A percentile compares a stretch with the other conserved stretches of the same genome.
phyloP scores from a whole-genome alignment of 2,113 vertebrate species.

The Rhabdomys dilectus region DNA sequence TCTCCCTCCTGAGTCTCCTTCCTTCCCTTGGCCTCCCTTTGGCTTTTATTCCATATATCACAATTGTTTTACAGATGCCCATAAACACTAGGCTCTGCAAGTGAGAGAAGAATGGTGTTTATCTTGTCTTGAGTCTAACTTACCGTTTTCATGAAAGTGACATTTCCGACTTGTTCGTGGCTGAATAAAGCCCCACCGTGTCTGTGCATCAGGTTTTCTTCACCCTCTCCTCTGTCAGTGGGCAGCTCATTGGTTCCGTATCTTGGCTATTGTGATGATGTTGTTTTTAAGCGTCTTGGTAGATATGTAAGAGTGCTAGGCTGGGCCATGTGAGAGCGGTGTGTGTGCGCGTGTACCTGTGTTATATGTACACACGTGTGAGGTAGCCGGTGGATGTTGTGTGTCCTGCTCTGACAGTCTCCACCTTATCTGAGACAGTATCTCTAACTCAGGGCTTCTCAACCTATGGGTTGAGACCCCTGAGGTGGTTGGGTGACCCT shows the following conservation, averaged over 20 bases:
- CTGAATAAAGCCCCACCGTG: neutral
- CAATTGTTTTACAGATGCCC: neutral
- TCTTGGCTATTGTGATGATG: neutral
- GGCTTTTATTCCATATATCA: neutral
- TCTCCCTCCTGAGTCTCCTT: neutral
- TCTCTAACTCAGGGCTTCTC: neutral
- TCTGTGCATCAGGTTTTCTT: neutral
- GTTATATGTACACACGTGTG: neutral
- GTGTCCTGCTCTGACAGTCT: neutral
- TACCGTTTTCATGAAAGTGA: neutral
- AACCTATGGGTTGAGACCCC: too few species aligned
- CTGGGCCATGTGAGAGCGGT: neutral
- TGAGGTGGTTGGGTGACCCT: neutral
- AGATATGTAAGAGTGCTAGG: neutral
- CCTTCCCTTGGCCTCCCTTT: neutral
- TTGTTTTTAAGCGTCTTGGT: neutral
- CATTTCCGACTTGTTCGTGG: neutral
- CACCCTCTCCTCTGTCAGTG: neutral
- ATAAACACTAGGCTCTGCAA: neutral
- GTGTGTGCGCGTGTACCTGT: neutral
- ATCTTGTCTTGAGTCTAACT: neutral
- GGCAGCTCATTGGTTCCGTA: neutral
- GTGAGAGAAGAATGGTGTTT: neutral
- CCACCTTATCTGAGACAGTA: neutral
- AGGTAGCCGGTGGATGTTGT: too few species aligned